Conservation (phyloP, 2,888 invertebrate species). For the Epinotia nisella region DNA sequence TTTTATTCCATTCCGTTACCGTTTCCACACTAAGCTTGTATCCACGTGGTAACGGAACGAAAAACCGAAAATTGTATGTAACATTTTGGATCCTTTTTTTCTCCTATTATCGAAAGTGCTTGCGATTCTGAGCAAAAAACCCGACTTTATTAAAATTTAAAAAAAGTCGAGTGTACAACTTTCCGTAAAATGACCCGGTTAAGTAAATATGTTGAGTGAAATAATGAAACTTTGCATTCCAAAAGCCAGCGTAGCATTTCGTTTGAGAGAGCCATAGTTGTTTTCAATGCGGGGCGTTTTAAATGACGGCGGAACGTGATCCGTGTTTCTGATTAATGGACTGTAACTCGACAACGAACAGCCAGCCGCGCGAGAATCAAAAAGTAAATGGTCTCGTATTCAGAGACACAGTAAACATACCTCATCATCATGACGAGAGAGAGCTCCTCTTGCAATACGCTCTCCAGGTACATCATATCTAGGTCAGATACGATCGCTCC, state of each 20-base stretch:
- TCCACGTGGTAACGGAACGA: too few relatives aligned
- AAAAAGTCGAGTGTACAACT: too few relatives aligned
- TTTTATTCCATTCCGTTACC: too few relatives aligned
- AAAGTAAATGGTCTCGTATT: conserved; percentile 39
- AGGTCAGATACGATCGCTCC: conserved; percentile 98
- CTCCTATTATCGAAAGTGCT: too few relatives aligned
- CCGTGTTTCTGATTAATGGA: conserved; percentile 42
- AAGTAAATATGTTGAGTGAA: conserved; percentile 17
- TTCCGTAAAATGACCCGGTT: too few relatives aligned
- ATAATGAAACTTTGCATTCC: conserved; percentile 23
- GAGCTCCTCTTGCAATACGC: conserved; percentile 96
- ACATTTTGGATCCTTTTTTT: too few relatives aligned
- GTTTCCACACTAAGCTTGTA: too few relatives aligned
- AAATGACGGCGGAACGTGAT: conserved; percentile 28
- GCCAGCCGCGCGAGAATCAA: conserved; percentile 34
- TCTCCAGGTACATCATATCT: conserved; percentile 99
- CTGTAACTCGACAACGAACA: conserved; percentile 40
- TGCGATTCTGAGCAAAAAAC: too few relatives aligned
- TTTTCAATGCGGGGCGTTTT: conserved; percentile 33
- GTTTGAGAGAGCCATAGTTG: conserved; percentile 22
- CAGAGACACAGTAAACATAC: conserved; percentile 62
- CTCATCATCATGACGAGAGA: conserved; percentile 99
- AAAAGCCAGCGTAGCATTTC: conserved; percentile 17
- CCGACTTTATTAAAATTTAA: too few relatives aligned
- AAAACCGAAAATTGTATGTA: too few relatives aligned